Evolutionary conservation across 2,113 vertebrate species (phyloP).

Genomic region (Chaetura pelagica): DNA sequence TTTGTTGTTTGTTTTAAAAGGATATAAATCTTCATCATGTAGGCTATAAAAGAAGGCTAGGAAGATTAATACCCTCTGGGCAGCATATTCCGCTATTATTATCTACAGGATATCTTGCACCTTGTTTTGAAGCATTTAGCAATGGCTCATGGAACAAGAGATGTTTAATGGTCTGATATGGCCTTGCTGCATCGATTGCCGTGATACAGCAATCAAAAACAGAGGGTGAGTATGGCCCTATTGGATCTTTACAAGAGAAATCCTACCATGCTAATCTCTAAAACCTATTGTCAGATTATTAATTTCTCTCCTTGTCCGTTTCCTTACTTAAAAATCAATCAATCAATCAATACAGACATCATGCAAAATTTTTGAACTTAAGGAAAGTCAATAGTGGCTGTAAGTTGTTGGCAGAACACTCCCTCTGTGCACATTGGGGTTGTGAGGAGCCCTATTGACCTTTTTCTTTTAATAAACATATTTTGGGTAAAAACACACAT

Average conservation of each 20-base stretch:
- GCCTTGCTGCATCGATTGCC: slow-evolving; percentile 24
- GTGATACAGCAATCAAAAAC: slow-evolving; percentile 15
- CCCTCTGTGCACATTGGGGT: not conserved
- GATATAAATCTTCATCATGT: slow-evolving; percentile 13
- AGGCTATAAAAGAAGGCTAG: not conserved
- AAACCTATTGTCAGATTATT: not conserved
- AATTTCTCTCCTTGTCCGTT: slow-evolving; percentile 1
- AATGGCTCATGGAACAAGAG: slow-evolving; percentile 28
- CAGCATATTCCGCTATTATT: slow-evolving; percentile 17
- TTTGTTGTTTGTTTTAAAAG: slow-evolving; percentile 29
- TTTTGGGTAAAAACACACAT: slow-evolving; percentile 20
- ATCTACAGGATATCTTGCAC: slow-evolving; percentile 44
- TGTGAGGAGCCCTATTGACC: not conserved
- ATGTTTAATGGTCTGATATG: slow-evolving; percentile 22
- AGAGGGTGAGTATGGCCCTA: not conserved
- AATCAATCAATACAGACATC: not conserved
- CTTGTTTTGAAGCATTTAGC: slow-evolving; percentile 46
- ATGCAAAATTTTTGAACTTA: slow-evolving; percentile 14
- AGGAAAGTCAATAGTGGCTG: not conserved
- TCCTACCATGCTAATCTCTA: slow-evolving; percentile 1
- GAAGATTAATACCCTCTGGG: slow-evolving; percentile 50
- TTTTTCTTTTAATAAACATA: slow-evolving; percentile 36
- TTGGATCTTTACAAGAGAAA: slow-evolving; percentile 25
- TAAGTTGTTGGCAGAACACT: not conserved
- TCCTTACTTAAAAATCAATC: not conserved